These are phyloP conservation scores for Alouatta palliata DNA, from an alignment of 2,113 vertebrate genomes.

Conservation along the genomic window DNA sequence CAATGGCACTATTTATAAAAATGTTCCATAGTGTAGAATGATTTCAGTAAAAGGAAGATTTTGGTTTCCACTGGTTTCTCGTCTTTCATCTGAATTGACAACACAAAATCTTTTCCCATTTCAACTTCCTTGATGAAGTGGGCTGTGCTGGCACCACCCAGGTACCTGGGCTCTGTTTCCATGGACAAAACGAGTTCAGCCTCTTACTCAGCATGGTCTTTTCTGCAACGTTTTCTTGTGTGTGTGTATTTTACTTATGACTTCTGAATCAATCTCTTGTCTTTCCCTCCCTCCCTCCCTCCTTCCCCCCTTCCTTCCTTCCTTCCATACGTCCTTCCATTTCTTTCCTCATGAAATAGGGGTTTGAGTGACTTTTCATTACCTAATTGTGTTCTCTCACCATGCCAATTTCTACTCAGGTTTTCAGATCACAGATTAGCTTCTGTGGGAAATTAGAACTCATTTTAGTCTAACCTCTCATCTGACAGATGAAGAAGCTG, in stretches of 20 bases:
- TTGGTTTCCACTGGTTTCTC: neutral
- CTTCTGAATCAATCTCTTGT: neutral
- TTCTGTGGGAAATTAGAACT: neutral
- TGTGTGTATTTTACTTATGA: neutral
- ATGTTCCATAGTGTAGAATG: neutral
- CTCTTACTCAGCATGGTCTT: neutral
- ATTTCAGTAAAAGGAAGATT: neutral
- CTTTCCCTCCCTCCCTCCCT: too few relatives aligned
- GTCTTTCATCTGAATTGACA: neutral
- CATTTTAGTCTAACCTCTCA: neutral
- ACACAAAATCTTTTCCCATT: neutral
- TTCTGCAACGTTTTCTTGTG: neutral
- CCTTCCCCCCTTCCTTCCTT: neutral
- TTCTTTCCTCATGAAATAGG: neutral
- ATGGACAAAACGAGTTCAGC: neutral
- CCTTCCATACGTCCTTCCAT: too few relatives aligned
- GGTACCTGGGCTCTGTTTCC: neutral
- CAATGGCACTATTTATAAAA: conserved; percentile 37
- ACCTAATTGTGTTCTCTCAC: neutral
- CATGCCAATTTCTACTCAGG: neutral
- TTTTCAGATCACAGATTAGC: neutral
- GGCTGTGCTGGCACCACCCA: neutral
- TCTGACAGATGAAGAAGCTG: neutral
- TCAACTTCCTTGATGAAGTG: conserved; percentile 1
- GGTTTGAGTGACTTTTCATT: neutral